Evolutionary conservation across 53 echinoderm and acorn worm genomes (phyloP).

Genomic region (Zoroaster sp.): DNA sequence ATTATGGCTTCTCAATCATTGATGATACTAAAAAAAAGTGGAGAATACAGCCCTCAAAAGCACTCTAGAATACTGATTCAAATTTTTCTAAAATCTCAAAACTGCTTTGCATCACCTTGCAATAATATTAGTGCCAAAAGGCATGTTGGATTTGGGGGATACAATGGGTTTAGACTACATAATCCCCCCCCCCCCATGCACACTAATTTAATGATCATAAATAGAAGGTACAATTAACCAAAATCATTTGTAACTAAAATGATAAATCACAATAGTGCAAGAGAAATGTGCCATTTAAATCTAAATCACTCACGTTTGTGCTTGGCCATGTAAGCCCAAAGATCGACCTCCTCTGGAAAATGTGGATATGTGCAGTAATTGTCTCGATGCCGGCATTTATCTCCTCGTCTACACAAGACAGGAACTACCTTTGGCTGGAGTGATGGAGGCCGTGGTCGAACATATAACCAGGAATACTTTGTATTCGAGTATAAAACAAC

Average conservation of each 20-base stretch:
- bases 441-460: slow-evolving; percentile 47
- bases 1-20: too few relatives aligned
- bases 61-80: too few relatives aligned
- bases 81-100: too few relatives aligned
- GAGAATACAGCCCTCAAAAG: too few relatives aligned
- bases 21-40: too few relatives aligned
- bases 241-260: neutral
- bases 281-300: neutral
- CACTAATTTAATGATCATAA: too few relatives aligned
- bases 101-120: too few relatives aligned
- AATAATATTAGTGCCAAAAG: too few relatives aligned
- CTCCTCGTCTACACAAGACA: slow-evolving; percentile 46
- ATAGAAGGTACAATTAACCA: too few relatives aligned
- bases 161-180: too few relatives aligned
- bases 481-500: slow-evolving; percentile 45
- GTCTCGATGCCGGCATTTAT: slow-evolving; percentile 55
- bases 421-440: slow-evolving; percentile 50
- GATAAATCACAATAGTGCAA: neutral
- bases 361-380: slow-evolving; percentile 75
- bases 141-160: too few relatives aligned
- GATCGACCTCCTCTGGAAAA: slow-evolving; percentile 65
- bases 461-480: slow-evolving; percentile 45
- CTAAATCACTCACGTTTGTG: slow-evolving; percentile 52
- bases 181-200: too few relatives aligned
- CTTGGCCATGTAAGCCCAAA: slow-evolving; percentile 83